phyloP scores from a whole-genome alignment of 1,140 invertebrate genomes.

The Phymorhynchus buccinoides region DNA sequence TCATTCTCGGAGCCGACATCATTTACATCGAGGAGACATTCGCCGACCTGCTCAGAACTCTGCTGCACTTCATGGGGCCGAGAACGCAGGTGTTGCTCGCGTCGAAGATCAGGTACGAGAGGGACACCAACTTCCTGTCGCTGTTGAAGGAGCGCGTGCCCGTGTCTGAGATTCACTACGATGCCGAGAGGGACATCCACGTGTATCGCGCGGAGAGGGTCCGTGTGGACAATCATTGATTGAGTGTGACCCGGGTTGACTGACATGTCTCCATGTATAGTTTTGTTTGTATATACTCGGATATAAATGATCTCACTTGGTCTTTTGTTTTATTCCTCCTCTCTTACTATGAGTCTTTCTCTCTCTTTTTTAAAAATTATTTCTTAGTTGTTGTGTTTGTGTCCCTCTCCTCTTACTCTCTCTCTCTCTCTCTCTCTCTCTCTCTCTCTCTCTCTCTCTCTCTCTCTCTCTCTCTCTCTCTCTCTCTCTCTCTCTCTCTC shows the following conservation, averaged over 20 bases:
- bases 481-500: not conserved
- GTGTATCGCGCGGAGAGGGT: slow-evolving; percentile 52
- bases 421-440: no score
- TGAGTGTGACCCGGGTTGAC: no score
- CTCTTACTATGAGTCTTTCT: no score
- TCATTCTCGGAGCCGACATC: slow-evolving; percentile 72
- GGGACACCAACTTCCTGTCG: slow-evolving; percentile 64
- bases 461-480: no score
- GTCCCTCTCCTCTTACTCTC: no score
- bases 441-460: no score
- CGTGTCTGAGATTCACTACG: slow-evolving; percentile 59
- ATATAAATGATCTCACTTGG: no score
- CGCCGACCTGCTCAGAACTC: slow-evolving; percentile 62
- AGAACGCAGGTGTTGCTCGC: slow-evolving; percentile 62
- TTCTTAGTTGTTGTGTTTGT: no score
- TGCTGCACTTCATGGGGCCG: slow-evolving; percentile 56
- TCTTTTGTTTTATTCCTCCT: no score
- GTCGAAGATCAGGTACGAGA: slow-evolving; percentile 68
- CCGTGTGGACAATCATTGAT: not conserved
- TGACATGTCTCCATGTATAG: no score
- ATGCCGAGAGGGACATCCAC: slow-evolving; percentile 58
- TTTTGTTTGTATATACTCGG: no score
- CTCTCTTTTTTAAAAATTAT: no score
- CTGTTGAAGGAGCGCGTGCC: slow-evolving; percentile 60
- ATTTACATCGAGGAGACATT: slow-evolving; percentile 72